phyloP scores from a whole-genome alignment of 2,113 vertebrate genomes.

The Chloropsis cyanopogon region DNA sequence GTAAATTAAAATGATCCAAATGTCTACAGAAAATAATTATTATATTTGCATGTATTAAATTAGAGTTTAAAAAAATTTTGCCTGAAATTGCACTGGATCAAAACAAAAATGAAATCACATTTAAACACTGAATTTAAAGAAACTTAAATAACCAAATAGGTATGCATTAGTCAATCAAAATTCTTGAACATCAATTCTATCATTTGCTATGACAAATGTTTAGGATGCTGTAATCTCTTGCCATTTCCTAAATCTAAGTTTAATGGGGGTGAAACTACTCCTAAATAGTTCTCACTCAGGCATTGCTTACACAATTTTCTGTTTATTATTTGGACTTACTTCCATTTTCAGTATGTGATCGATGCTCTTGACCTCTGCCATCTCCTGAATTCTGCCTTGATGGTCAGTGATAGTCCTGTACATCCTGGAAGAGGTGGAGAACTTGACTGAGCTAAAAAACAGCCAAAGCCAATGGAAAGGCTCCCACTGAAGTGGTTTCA shows the following conservation, averaged over 20 bases:
- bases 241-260: background rate
- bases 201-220: background rate
- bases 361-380: background rate
- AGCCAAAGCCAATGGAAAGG: background rate
- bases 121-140: background rate
- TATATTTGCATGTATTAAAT: background rate
- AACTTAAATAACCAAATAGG: background rate
- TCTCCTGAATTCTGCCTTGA: background rate
- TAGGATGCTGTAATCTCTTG: background rate
- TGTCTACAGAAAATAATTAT: background rate
- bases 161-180: background rate
- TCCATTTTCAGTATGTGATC: accelerated
- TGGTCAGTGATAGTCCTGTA: background rate
- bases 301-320: accelerated
- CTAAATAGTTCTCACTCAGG: background rate
- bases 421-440: background rate
- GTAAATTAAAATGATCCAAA: background rate
- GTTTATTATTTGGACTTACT: background rate
- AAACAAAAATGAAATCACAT: background rate
- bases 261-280: background rate
- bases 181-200: background rate
- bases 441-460: background rate
- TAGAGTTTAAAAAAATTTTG: background rate
- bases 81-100: background rate
- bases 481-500: background rate